Evolutionary conservation across 2,797 vertebrate genomes (phyloP).

Genomic region (Hylomyscus alleni): DNA sequence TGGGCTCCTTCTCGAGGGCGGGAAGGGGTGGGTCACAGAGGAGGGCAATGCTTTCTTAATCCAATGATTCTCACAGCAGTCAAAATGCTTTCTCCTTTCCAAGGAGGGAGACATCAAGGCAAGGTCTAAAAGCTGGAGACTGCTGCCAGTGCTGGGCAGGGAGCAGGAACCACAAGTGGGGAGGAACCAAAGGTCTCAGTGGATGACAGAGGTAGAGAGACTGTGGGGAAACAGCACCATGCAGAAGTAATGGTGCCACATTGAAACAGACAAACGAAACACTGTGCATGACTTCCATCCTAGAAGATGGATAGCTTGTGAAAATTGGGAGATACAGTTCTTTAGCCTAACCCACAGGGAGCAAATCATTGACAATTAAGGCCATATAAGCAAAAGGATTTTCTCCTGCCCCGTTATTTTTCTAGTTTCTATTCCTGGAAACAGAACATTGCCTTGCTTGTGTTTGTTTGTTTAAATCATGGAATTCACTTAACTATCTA

Average conservation of each 20-base stretch:
- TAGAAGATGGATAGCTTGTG: neutral
- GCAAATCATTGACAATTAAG: neutral
- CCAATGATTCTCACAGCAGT: neutral
- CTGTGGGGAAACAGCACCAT: neutral
- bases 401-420: slow-evolving; percentile 55
- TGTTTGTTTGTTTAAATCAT: slow-evolving; percentile 23
- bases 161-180: neutral
- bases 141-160: neutral
- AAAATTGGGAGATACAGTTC: slow-evolving; percentile 17
- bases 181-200: neutral
- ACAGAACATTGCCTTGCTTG: neutral
- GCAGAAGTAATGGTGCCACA: neutral
- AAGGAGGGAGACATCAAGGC: neutral
- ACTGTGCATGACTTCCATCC: neutral
- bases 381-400: slow-evolving; percentile 53
- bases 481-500: slow-evolving; percentile 51
- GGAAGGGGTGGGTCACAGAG: slow-evolving; percentile 17
- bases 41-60: slow-evolving; percentile 42
- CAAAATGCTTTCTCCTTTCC: slow-evolving; percentile 46
- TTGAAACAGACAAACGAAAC: slow-evolving; percentile 51
- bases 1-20: neutral
- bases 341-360: neutral
- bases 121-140: slow-evolving; percentile 18
- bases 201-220: neutral
- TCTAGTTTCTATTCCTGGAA: slow-evolving; percentile 49